Evolutionary conservation across 2,888 invertebrate genomes (phyloP).

Genomic region (Harpalus rufipes): DNA sequence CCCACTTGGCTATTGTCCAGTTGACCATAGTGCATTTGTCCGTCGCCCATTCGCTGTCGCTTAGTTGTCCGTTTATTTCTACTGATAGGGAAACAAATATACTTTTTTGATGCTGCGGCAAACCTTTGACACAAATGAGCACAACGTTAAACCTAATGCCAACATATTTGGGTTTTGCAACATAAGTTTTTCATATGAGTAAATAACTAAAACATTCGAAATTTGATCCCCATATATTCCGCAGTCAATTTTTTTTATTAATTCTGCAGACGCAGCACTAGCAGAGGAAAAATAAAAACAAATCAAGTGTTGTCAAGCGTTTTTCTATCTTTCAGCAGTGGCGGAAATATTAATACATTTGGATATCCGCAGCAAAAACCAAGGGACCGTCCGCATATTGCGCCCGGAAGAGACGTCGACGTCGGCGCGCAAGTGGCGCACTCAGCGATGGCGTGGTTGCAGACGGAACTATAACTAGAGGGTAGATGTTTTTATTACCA

Average conservation of each 20-base stretch:
- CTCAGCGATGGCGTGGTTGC: neutral
- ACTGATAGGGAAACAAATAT: no score
- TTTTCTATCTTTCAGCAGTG: conserved; percentile 40
- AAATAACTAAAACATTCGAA: no score
- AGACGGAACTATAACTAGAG: neutral
- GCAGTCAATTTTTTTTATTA: neutral
- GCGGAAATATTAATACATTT: conserved; percentile 50
- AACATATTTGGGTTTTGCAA: no score
- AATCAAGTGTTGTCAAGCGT: conserved; percentile 27
- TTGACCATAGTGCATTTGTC: no score
- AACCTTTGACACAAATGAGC: no score
- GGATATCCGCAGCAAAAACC: conserved; percentile 39
- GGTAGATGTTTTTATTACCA: conserved; percentile 7
- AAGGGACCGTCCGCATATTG: conserved; percentile 7
- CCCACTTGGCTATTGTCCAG: no score
- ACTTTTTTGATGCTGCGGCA: no score
- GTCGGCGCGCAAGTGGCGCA: conserved; percentile 8
- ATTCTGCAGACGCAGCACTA: neutral
- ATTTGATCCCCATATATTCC: no score
- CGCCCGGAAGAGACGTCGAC: conserved; percentile 1
- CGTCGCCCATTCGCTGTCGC: no score
- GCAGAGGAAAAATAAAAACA: conserved; percentile 29
- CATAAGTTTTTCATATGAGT: no score
- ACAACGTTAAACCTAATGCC: no score
- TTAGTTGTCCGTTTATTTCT: no score